phyloP scores from a whole-genome alignment of 2,888 invertebrate genomes.

The Clanis bilineata region DNA sequence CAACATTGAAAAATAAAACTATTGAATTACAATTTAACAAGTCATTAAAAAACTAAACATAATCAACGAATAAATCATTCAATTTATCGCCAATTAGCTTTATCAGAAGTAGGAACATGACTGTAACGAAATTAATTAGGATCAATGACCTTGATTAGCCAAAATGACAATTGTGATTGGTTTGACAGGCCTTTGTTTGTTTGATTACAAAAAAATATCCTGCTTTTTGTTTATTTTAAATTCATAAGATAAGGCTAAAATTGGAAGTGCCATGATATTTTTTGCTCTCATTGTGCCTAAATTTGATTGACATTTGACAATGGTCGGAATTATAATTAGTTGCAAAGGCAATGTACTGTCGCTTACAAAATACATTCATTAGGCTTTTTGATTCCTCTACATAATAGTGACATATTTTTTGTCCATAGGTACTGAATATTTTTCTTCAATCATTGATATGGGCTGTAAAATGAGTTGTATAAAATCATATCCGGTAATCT shows the following conservation, averaged over 20 bases:
- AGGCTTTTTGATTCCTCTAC: too few species aligned
- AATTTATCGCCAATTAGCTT: neutral
- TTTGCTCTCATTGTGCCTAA: neutral
- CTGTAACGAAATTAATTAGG: conserved; percentile 20
- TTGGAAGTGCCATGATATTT: neutral
- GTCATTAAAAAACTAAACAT: neutral
- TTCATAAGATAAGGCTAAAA: neutral
- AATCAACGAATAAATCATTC: neutral
- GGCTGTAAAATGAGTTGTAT: too few species aligned
- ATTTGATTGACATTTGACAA: neutral
- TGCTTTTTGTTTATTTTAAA: neutral
- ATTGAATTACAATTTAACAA: neutral
- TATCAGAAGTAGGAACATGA: neutral
- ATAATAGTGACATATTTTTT: too few species aligned
- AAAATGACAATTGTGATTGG: conserved; percentile 20
- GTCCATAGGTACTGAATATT: too few species aligned
- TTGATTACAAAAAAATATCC: conserved; percentile 10
- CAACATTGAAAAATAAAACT: neutral
- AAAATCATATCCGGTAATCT: too few species aligned
- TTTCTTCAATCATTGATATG: too few species aligned
- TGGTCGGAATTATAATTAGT: neutral
- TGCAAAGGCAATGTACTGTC: neutral
- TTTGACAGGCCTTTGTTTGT: conserved; percentile 13
- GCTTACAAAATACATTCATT: neutral
- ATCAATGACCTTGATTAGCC: conserved; percentile 19